Evolutionary conservation across 2,888 invertebrate genomes (phyloP).

Genomic region (Teinopalpus imperialis): DNA sequence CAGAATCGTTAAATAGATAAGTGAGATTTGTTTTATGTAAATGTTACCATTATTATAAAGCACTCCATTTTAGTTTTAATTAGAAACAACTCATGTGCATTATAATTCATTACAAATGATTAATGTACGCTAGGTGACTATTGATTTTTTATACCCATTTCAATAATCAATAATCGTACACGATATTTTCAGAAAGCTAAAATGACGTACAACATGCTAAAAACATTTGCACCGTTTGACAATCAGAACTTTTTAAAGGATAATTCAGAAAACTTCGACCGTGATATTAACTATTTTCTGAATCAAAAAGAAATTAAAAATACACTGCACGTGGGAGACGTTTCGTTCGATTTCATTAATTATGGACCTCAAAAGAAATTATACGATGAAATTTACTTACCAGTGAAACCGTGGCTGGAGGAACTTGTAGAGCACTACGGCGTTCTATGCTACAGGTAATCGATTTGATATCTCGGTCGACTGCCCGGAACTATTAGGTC

Average conservation of each 20-base stretch:
- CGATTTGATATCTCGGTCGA: too few relatives aligned
- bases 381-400: slow-evolving; percentile 85
- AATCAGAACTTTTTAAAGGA: slow-evolving; percentile 37
- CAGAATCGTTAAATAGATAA: too few relatives aligned
- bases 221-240: slow-evolving; percentile 12
- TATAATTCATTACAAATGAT: too few relatives aligned
- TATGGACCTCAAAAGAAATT: slow-evolving; percentile 83
- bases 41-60: too few relatives aligned
- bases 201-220: slow-evolving; percentile 11
- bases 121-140: too few relatives aligned
- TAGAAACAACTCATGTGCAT: too few relatives aligned
- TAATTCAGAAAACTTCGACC: slow-evolving; percentile 32
- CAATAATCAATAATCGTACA: too few relatives aligned
- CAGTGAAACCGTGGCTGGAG: slow-evolving; percentile 83
- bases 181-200: slow-evolving; percentile 12
- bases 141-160: too few relatives aligned
- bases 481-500: too few relatives aligned
- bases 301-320: slow-evolving; percentile 69
- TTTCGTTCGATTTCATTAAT: slow-evolving; percentile 47
- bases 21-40: too few relatives aligned
- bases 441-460: slow-evolving; percentile 84
- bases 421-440: slow-evolving; percentile 82
- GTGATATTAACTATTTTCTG: slow-evolving; percentile 40
- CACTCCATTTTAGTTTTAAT: too few relatives aligned
- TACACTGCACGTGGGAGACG: slow-evolving; percentile 59